Base-by-base conservation (phyloP, 2,797 vertebrate species). In the Ctenochaetus hawaiiensis region DNA sequence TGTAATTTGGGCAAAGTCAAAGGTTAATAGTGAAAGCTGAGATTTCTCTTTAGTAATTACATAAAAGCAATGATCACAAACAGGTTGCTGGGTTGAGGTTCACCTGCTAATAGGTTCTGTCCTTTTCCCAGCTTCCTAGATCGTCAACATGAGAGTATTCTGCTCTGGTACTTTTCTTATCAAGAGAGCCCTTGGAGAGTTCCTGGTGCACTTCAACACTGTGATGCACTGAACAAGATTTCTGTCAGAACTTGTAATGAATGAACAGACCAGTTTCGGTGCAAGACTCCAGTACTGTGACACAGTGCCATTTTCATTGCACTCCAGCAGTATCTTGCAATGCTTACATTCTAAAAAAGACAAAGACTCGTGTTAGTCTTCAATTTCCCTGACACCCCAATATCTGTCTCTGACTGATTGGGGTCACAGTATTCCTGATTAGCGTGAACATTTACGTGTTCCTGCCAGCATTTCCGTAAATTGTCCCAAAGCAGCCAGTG, bases 401-500 rank as follows among this genome's bases (percentile, higher is more conserved):
- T 90, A 82, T 89, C 80, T 67, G 83, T 80, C 75, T 81, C 48
- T 64, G 75, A 70, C 85, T 89, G 87, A 92, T 91, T 90, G 77
- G 80, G 80, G 90, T 90, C 84, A 83, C 30, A 67, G 47, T 77
- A 78, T 89, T 69, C 45, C 77, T 89, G 83, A 91, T 91, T 87
- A 92, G 67, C 83, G 60, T 49, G 39, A 69, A 73, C 85, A 80
- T 83, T 85, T 85, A 77, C 69, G 59, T 85, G 72, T 84, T 85
- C 81, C 87, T 83, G 81, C 72, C 80, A 72, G 80, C 83, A 81
- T 91, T 91, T 90, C 77, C 13, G 37, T 78, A 89, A 91, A 90
- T 92, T 82, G 85, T 87, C 86, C 85, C 78, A 86, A 90, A 93
- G 89, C 82, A 93, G 82, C 72, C 77, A 85, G 84, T 84, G 81